Conservation (phyloP, 1,140 invertebrate genomes). For the Geopemphigus sp. region DNA sequence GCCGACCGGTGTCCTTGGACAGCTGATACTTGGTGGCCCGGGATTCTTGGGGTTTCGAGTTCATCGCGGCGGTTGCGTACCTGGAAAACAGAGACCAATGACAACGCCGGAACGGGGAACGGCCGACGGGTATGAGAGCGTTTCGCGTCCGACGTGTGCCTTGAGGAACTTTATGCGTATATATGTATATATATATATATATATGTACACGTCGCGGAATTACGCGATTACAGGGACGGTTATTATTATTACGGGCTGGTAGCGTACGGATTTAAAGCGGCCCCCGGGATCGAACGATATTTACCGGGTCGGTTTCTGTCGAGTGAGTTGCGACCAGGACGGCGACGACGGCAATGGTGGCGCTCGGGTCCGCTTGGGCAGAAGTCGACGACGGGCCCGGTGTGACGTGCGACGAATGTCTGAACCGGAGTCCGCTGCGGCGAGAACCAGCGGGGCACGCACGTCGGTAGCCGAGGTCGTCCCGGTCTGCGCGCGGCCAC, state of each 20-base stretch:
- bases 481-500: background rate
- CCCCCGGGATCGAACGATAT: too few relatives aligned
- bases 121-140: background rate
- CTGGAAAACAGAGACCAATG: too few relatives aligned
- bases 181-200: too few relatives aligned
- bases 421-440: background rate
- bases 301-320: too few relatives aligned
- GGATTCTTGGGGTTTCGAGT: conserved; percentile 30
- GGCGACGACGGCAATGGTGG: background rate
- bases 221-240: too few relatives aligned
- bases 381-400: background rate
- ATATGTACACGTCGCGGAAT: too few relatives aligned
- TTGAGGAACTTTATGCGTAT: too few relatives aligned
- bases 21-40: conserved; percentile 33
- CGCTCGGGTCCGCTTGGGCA: background rate
- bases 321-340: too few relatives aligned
- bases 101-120: too few relatives aligned
- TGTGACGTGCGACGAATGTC: background rate
- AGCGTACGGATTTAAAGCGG: too few relatives aligned
- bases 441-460: background rate
- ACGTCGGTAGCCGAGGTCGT: background rate
- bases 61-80: background rate
- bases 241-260: too few relatives aligned
- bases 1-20: background rate
- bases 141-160: conserved; percentile 15